Evolutionary conservation across 2,113 vertebrate genomes (phyloP).

Genomic region (Candoia aspera): DNA sequence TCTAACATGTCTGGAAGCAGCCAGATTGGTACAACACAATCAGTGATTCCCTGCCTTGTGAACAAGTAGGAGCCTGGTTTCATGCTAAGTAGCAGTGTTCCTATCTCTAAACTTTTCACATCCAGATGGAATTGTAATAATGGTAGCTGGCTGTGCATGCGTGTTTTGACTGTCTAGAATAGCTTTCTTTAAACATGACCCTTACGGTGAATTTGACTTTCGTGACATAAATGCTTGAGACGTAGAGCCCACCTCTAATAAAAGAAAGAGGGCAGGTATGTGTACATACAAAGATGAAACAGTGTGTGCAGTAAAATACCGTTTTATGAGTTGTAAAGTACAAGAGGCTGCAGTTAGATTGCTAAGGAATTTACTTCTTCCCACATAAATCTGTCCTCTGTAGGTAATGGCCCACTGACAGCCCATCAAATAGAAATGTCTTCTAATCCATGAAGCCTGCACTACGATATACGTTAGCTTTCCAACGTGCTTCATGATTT

Average conservation of each 20-base stretch:
- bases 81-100: not conserved
- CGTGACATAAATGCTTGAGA: not conserved
- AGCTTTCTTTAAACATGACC: not conserved
- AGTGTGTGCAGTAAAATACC: not conserved
- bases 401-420: not conserved
- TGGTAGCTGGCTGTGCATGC: not conserved
- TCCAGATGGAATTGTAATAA: not conserved
- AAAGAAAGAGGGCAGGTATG: not conserved
- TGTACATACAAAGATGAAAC: not conserved
- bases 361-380: not conserved
- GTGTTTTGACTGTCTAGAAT: not conserved
- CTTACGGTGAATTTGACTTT: not conserved
- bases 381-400: not conserved
- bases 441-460: not conserved
- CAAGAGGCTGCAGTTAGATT: not conserved
- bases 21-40: not conserved
- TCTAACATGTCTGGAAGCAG: not conserved
- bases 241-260: not conserved
- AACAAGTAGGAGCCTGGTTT: not conserved
- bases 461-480: not conserved
- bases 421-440: not conserved
- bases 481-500: not conserved
- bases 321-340: not conserved
- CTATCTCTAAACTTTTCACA: not conserved
- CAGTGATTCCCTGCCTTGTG: not conserved